Percentiles rank a stretch among this genome's conserved stretches.
These are phyloP conservation scores for Galleria mellonella DNA, from an alignment of 1,140 invertebrate species.

Conservation along the genomic window DNA sequence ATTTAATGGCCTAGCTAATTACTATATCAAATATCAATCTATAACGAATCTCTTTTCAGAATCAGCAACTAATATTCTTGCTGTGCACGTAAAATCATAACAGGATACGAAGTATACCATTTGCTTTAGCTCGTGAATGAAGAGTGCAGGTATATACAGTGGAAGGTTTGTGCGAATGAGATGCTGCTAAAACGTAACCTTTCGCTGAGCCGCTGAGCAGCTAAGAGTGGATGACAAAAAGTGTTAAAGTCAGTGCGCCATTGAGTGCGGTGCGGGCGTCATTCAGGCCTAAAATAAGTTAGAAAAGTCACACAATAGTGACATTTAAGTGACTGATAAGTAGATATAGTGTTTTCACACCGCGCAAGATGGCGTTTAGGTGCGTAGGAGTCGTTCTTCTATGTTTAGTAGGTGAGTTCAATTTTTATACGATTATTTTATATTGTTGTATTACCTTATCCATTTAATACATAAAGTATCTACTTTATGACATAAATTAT, in stretches of 20 bases:
- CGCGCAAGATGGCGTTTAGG: conserved; percentile 60
- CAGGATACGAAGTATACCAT: conserved; percentile 45
- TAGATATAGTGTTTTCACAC: conserved; percentile 35
- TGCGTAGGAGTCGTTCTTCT: conserved; percentile 39
- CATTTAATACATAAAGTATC: too few species aligned
- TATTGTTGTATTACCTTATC: too few species aligned
- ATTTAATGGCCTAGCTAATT: background rate
- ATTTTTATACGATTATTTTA: background rate
- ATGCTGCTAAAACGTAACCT: conserved; percentile 42
- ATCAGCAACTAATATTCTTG: conserved; percentile 40
- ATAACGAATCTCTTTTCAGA: conserved; percentile 4
- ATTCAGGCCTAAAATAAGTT: conserved; percentile 22
- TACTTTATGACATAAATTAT: too few species aligned
- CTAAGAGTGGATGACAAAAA: conserved; percentile 66
- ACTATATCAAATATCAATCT: too few species aligned
- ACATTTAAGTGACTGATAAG: conserved; percentile 41
- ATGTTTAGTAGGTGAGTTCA: conserved; percentile 57
- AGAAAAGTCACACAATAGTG: conserved; percentile 49
- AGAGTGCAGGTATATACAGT: conserved; percentile 26
- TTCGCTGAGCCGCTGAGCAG: conserved; percentile 50
- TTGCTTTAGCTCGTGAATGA: conserved; percentile 24
- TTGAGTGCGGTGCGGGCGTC: conserved; percentile 55
- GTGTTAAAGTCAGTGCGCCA: conserved; percentile 58
- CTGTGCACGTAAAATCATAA: conserved; percentile 61
- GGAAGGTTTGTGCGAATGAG: conserved; percentile 27